Percentiles rank a stretch among this genome's conserved stretches.
These are phyloP conservation scores for Trissolcus brochymenae DNA, from an alignment of 2,888 invertebrate genomes.

Conservation along the genomic window DNA sequence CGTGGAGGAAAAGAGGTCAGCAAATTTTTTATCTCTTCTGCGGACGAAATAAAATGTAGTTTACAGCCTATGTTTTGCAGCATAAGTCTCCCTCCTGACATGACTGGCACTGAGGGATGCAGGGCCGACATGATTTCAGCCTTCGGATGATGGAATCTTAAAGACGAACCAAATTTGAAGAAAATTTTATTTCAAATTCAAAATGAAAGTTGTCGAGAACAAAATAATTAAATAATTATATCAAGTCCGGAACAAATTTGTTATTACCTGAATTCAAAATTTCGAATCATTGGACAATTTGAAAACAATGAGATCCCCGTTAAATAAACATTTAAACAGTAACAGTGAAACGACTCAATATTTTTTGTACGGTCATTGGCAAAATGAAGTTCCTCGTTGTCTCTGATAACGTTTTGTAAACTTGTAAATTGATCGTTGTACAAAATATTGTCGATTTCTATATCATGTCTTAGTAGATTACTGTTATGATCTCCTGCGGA, in stretches of 20 bases:
- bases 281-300: constrained; percentile 59
- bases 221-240: background rate
- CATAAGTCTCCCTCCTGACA: constrained; percentile 62
- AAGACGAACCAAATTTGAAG: background rate
- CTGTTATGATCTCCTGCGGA: constrained; percentile 65
- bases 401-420: constrained; percentile 8
- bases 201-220: background rate
- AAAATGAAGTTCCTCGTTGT: constrained; percentile 15
- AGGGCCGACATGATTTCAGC: constrained; percentile 67
- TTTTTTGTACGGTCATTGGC: constrained; percentile 55
- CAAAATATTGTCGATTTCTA: constrained; percentile 7
- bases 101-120: constrained; percentile 62
- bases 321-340: constrained; percentile 67
- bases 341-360: constrained; percentile 67
- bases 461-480: constrained; percentile 15
- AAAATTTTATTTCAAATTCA: background rate
- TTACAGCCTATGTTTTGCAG: constrained; percentile 70
- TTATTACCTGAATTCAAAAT: constrained; percentile 70
- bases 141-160: constrained; percentile 73
- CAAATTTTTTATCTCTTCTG: constrained; percentile 69
- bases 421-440: constrained; percentile 13
- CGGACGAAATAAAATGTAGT: constrained; percentile 71
- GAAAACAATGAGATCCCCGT: constrained; percentile 64
- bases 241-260: background rate
- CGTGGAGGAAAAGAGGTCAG: constrained; percentile 70